Base-by-base conservation (phyloP, 2,888 invertebrate genomes). In the Ectemnius continuus region DNA sequence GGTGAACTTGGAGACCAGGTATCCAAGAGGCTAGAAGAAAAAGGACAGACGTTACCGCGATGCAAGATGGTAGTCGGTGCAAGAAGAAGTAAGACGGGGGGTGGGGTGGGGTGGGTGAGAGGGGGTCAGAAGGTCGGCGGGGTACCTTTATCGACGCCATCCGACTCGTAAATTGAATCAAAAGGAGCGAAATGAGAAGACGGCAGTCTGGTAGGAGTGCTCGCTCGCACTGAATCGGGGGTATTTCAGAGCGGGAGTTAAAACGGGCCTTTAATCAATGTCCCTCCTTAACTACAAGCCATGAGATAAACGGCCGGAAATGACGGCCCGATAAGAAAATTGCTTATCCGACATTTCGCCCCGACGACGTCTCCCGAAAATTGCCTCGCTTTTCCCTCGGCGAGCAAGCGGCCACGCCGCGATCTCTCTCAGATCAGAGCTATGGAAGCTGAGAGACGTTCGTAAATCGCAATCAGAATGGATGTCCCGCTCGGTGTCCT, bases 261-360 rank as follows among this genome's bases (percentile, higher is more conserved):
- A 88, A 88, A 87, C 82, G 88, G 84, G 72, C 85, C 84, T 82
- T 88, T 88, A 88, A 88, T 88, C 88, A 88, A 88, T 87, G 88
- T 88, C 88, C 79, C 81, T 83, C 79, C 83, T 83, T 86, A 85
- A 86, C 84, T 87, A 88, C 87, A 85, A 85, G 85, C 86, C 85
- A 82, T 83, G 86, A 89, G 88, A 89, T 88, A 88, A 88, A 89
- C 87, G 88, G 88, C 88, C 88, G 88, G 88, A 89, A 89, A 89
- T 88, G 87, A 88, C 88, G 84, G 75, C 74, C 85, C 82, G 89
- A 89, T 89, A 89, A 89, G 88, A 88, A 88, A 89, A 89, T 88
- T 87, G 88, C 88, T 88, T 86, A 87, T 80, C 83, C 85, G 72
- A 85, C 79, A 75, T 79, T 77, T 76, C 70, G 28, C 58, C 73